phyloP scores from a whole-genome alignment of 1,140 invertebrate species.

The Reticulitermes speratus region DNA sequence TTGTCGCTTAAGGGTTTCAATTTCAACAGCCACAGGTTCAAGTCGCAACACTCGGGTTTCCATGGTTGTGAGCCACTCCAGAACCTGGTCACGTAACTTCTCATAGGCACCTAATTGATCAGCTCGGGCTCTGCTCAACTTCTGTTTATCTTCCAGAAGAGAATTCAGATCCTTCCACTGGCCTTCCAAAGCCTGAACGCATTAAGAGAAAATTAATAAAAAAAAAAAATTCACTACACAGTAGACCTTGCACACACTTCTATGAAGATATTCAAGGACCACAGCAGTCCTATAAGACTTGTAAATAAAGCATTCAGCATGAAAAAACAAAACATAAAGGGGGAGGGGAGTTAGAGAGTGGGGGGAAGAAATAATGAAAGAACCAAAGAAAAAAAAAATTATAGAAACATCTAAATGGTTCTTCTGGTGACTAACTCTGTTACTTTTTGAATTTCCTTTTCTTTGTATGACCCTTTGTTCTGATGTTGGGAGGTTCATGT shows the following conservation, averaged over 20 bases:
- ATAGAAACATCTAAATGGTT: no score
- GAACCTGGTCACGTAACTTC: constrained; percentile 75
- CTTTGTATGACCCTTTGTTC: no score
- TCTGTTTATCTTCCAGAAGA: constrained; percentile 78
- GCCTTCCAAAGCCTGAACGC: constrained; percentile 67
- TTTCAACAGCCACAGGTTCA: constrained; percentile 81
- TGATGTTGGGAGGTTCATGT: no score
- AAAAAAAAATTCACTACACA: neutral
- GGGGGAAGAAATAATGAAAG: no score
- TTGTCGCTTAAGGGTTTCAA: constrained; percentile 80
- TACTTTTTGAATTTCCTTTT: no score
- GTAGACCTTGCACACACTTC: neutral
- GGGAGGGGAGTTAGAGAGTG: no score
- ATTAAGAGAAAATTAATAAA: neutral
- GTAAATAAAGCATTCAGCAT: no score
- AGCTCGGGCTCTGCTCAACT: constrained; percentile 75
- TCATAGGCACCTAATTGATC: constrained; percentile 86
- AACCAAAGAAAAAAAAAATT: no score
- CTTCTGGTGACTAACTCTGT: no score
- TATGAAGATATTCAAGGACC: neutral
- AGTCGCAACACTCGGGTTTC: constrained; percentile 71
- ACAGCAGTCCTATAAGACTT: neutral
- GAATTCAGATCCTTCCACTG: constrained; percentile 84
- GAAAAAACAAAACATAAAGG: no score
- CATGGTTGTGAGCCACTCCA: constrained; percentile 80